Evolutionary conservation across 2,888 invertebrate species (phyloP).

Genomic region (Epistrophella euchroma): DNA sequence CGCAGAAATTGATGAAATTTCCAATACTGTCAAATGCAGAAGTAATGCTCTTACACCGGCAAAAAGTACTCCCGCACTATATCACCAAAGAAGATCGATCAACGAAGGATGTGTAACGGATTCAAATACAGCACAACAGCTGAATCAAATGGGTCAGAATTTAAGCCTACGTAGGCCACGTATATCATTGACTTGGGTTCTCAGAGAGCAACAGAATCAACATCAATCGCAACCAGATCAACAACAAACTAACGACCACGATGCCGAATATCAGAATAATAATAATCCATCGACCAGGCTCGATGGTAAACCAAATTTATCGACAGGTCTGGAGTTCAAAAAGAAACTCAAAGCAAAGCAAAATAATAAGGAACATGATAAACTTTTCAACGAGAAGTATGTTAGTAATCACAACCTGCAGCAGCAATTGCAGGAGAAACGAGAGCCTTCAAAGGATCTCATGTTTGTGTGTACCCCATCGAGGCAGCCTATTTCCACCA

Average conservation of each 20-base stretch:
- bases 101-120: slow-evolving; percentile 78
- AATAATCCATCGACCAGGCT: slow-evolving; percentile 47
- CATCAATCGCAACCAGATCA: slow-evolving; percentile 76
- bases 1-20: slow-evolving; percentile 81
- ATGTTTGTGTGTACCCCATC: slow-evolving; percentile 83
- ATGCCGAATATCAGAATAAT: slow-evolving; percentile 61
- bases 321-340: slow-evolving; percentile 72
- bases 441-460: slow-evolving; percentile 81
- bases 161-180: slow-evolving; percentile 86
- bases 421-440: slow-evolving; percentile 80
- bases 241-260: slow-evolving; percentile 61
- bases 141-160: slow-evolving; percentile 85
- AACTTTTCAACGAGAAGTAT: slow-evolving; percentile 81
- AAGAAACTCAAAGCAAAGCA: slow-evolving; percentile 80
- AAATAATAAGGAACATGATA: slow-evolving; percentile 80
- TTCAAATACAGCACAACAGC: slow-evolving; percentile 67
- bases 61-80: slow-evolving; percentile 79
- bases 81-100: slow-evolving; percentile 65
- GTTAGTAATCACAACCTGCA: slow-evolving; percentile 83
- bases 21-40: slow-evolving; percentile 36
- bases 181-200: slow-evolving; percentile 90
- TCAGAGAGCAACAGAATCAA: slow-evolving; percentile 87
- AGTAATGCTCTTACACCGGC: slow-evolving; percentile 60
- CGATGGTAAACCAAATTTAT: slow-evolving; percentile 60
- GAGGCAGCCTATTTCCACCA: slow-evolving; percentile 79